Conservation (phyloP, 30 jellyfish, hydroid and myxozoan genomes). For the Pseudorhiza aurosa region DNA sequence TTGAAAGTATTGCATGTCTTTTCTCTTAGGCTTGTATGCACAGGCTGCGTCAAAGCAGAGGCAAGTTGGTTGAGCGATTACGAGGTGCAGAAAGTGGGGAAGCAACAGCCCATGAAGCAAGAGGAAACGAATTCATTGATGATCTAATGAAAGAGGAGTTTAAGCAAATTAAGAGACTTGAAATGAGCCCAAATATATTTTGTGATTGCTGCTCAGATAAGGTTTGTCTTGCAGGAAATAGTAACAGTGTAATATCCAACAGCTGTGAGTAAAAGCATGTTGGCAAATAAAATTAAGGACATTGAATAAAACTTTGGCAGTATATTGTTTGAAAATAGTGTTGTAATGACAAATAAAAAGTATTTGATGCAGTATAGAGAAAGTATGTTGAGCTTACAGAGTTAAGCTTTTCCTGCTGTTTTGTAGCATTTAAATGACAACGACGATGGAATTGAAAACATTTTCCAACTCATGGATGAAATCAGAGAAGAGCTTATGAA, state of each 20-base stretch:
- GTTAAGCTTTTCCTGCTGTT: no score
- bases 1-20: not conserved
- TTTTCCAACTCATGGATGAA: slow-evolving; percentile 73
- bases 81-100: slow-evolving; percentile 22
- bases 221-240: no score
- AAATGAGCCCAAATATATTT: slow-evolving; percentile 3
- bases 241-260: no score
- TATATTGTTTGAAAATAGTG: no score
- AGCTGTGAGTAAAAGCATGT: no score
- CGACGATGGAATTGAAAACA: slow-evolving; percentile 64
- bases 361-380: no score
- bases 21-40: slow-evolving; percentile 66
- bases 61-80: slow-evolving; percentile 56
- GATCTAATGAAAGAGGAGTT: slow-evolving; percentile 76
- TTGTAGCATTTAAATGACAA: slow-evolving; percentile 24
- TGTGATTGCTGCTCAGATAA: slow-evolving; percentile 36
- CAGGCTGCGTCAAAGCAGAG: slow-evolving; percentile 63
- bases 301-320: no score
- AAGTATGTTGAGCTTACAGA: no score
- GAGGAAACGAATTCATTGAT: slow-evolving; percentile 60
- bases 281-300: no score
- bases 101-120: slow-evolving; percentile 8
- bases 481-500: slow-evolving; percentile 76
- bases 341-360: no score
- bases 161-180: slow-evolving; percentile 27